Conservation (phyloP, 2,888 invertebrate species). For the Xanthia icteritia region DNA sequence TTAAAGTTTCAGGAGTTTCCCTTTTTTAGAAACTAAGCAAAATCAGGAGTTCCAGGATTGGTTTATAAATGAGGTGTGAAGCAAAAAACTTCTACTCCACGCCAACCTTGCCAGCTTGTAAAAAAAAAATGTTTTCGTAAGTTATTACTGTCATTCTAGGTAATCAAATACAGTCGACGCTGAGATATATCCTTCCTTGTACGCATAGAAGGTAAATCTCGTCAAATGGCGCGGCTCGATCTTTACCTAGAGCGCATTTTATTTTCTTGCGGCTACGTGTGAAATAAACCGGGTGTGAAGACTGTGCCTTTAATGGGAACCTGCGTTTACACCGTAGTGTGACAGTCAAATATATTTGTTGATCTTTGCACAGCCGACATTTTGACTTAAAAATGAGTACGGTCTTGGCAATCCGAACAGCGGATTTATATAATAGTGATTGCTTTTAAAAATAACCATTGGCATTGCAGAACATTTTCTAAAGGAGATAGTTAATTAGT, state of each 20-base stretch:
- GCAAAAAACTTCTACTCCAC: not conserved
- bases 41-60: too few relatives aligned
- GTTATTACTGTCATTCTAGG: not conserved
- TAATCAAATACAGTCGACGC: not conserved
- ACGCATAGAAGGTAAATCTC: conserved; percentile 15
- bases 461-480: too few relatives aligned
- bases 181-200: conserved; percentile 1
- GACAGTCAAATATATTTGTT: not conserved
- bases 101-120: not conserved
- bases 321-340: conserved; percentile 61
- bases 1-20: too few relatives aligned
- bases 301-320: conserved; percentile 69
- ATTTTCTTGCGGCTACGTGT: conserved; percentile 65
- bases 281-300: conserved; percentile 68
- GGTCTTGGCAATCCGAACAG: too few relatives aligned
- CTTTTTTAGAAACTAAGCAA: not conserved
- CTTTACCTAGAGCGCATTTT: conserved; percentile 62
- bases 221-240: conserved; percentile 58
- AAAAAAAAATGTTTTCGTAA: not conserved
- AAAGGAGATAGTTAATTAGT: too few relatives aligned
- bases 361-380: too few relatives aligned
- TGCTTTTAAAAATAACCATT: too few relatives aligned
- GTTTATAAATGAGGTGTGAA: not conserved
- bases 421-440: too few relatives aligned
- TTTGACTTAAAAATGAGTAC: too few relatives aligned